These are phyloP conservation scores for Clarias pachynema DNA, from an alignment of 2,797 vertebrate genomes.

Conservation along the genomic window DNA sequence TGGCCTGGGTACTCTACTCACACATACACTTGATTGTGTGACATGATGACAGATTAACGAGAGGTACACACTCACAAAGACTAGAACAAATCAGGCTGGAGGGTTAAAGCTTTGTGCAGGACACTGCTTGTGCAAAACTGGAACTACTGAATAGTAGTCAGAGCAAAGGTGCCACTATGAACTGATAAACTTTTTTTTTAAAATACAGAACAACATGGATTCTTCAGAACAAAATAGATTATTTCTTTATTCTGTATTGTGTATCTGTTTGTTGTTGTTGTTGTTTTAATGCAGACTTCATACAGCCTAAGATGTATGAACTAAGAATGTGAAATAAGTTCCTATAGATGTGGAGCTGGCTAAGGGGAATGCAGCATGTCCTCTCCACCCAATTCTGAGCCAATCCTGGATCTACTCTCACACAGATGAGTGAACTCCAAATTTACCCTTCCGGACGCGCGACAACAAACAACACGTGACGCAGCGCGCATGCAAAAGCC, in stretches of 20 bases:
- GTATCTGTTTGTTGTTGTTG: too few relatives aligned
- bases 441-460: slow-evolving; percentile 53
- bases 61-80: slow-evolving; percentile 79
- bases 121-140: slow-evolving; percentile 37
- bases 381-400: background rate
- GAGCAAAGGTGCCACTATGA: too few relatives aligned
- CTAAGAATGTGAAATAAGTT: too few relatives aligned
- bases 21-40: slow-evolving; percentile 35
- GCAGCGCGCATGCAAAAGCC: slow-evolving; percentile 59
- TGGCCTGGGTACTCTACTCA: slow-evolving; percentile 31
- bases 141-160: background rate
- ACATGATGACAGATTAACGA: slow-evolving; percentile 71
- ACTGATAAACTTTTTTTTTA: background rate
- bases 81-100: slow-evolving; percentile 72
- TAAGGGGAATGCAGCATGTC: background rate
- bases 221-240: too few relatives aligned
- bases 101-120: slow-evolving; percentile 62
- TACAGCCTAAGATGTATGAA: too few relatives aligned
- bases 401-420: slow-evolving; percentile 3
- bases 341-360: background rate
- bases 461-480: slow-evolving; percentile 74
- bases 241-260: too few relatives aligned
- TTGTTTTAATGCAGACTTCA: too few relatives aligned
- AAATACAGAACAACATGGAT: background rate
- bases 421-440: slow-evolving; percentile 34